Evolutionary conservation across 2,888 invertebrate genomes (phyloP), one percentile per base, ranked within the genome.

Genomic region (Calliphora vomitoria): DNA sequence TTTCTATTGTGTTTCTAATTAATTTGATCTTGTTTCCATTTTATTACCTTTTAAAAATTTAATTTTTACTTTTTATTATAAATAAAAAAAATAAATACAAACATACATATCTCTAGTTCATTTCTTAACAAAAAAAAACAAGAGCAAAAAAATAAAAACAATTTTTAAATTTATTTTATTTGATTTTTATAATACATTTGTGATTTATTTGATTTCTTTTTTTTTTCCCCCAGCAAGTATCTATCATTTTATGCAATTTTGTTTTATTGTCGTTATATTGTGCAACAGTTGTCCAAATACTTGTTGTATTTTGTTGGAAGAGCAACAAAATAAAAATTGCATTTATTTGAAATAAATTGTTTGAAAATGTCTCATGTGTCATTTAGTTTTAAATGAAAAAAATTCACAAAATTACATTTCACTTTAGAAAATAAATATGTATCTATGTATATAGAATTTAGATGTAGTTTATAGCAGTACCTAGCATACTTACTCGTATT

Each of bases 341-440:
- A 83, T 83, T 76, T 71, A 78, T 76, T 78, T 76, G 62, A 78
- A 83, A 71, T 64, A 83, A 78, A 83, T 71, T 83, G 44, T 44
- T 78, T 78, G 64, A 71, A 83, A 71, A 64, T 78, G 83, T 71
- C 76, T 76, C 69, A 83, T 83, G 76, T 82, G 82, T 53, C 82
- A 82, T 69, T 82, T 75, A 60, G 75, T 41, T 82, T 60, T 75
- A 60, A 71, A 78, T 66, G 35, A 35, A 35, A 20, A 81, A 64
- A 55, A 64, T 55, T 44, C 31, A 41, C 55, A 74, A 64, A 74
- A 72, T 81, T 55, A 44, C 31, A 74, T 74, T 81, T 74, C 15
- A 44, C 53, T 74, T 72, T 71, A 58, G 68, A n/a, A 68, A 55
- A 55, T 25, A 20, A 50, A 47, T 41, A 31, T 11, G 31, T 31